A percentile compares a stretch with the other conserved stretches of the same genome.
Evolutionary conservation across 2,113 vertebrate species (phyloP).

Genomic region (Dipodomys merriami): DNA sequence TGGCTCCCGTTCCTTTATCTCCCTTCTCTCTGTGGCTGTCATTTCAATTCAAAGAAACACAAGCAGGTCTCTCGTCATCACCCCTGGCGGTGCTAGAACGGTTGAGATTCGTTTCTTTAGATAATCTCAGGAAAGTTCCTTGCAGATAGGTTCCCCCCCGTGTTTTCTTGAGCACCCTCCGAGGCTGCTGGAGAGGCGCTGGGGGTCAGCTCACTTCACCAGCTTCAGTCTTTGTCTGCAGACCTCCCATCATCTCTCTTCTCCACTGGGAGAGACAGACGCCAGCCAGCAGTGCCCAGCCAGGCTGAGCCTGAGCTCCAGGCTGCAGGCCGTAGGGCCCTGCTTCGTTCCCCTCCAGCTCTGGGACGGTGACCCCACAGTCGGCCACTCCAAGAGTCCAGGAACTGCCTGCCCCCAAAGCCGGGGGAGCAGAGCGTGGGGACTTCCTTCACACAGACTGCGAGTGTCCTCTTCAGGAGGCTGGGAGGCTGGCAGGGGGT

Average conservation of each 20-base stretch:
- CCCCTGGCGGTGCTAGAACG: conserved; percentile 36
- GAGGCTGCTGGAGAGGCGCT: background rate
- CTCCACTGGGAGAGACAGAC: background rate
- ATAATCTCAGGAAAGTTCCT: conserved; percentile 27
- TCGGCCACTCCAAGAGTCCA: no score
- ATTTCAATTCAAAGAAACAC: background rate
- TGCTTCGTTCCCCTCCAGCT: background rate
- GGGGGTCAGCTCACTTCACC: rapidly evolving
- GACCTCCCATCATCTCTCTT: background rate
- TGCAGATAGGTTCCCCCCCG: background rate
- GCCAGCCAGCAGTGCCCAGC: no score
- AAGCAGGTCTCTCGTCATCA: background rate
- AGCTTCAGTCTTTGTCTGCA: background rate
- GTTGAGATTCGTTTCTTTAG: conserved; percentile 58
- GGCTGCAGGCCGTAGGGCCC: background rate
- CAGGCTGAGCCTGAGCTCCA: background rate
- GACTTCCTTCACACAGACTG: background rate
- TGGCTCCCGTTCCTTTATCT: background rate
- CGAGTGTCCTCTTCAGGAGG: background rate
- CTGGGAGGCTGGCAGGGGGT: background rate
- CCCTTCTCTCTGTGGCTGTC: background rate
- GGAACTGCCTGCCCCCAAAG: background rate
- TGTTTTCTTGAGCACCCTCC: no score
- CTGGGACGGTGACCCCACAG: background rate
- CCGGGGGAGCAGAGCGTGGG: background rate